Evolutionary conservation across 2,888 invertebrate genomes (phyloP), one percentile per base, ranked within the genome.

Genomic region (Drosophila borealis): DNA sequence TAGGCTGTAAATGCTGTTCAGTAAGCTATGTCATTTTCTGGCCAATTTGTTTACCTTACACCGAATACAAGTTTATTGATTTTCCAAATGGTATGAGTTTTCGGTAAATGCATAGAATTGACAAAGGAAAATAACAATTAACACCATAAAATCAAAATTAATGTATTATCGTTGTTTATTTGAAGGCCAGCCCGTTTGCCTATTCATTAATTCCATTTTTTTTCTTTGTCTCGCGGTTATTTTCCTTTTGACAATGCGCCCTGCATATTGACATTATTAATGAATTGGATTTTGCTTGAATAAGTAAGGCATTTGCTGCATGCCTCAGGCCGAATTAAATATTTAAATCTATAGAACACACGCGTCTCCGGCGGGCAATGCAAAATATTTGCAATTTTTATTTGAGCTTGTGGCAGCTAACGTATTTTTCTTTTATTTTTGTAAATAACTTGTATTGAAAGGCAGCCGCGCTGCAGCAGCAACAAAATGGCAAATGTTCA

Each of bases 261-360:
- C 19, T 60, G 82, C 71, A 85, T 85, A 83, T 88, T 88, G 86
- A 83, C 83, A 77, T 70, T 88, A 81, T 78, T 88, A 88, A 85
- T 85, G 82, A 88, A 85, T 86, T 86, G 81, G 67, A 64, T 83
- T 86, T 79, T 72, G 77, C 79, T 65, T 79, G 74, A 74, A 70
- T 70, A 79, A 78, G 71, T 69, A 68, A 66, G 3, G 11, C 33
- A 10, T 21, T 53, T 34, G n/a, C 36, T 36, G 36, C 44, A 61
- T 60, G 74, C 68, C 70, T 49, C 14, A 6, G 49, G 73, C 45
- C 48, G 78, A 87, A 83, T 83, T 73, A 84, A 84, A 84, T 84
- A 83, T 83, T 87, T 81, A 83, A 83, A 81, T 87, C 64, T 69
- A 37, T 50, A 56, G 54, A 55, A 46, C 21, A 61, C 53, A 73